Conservation (phyloP, 2,113 vertebrate genomes). For the Xiphophorus couchianus region DNA sequence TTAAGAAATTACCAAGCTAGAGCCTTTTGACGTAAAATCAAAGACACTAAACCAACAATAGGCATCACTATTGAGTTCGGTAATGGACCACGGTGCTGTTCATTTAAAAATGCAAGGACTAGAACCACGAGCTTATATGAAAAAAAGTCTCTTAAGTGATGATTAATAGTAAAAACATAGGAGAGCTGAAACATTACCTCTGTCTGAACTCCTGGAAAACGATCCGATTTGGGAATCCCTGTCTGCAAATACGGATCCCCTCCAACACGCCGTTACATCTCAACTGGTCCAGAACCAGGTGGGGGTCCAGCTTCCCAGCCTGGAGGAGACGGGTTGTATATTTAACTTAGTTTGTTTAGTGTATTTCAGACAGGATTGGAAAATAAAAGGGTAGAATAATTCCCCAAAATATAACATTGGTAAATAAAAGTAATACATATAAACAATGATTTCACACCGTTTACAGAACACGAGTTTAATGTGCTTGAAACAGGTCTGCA, state of each 20-base stretch:
- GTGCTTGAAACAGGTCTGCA: too few relatives aligned
- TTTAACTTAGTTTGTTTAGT: too few relatives aligned
- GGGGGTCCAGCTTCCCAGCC: constrained; percentile 96
- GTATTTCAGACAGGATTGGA: neutral
- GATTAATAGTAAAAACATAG: neutral
- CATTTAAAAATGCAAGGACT: neutral
- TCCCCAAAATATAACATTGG: neutral
- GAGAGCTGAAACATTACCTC: constrained; percentile 79
- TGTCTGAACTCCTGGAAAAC: constrained; percentile 99
- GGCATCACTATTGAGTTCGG: neutral
- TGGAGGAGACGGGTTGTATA: neutral
- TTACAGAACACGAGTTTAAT: neutral
- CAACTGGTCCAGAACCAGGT: constrained; percentile 95
- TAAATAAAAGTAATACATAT: neutral
- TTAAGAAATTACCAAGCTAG: too few relatives aligned
- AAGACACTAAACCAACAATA: neutral
- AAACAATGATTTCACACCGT: neutral
- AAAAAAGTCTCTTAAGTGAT: neutral
- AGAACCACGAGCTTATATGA: neutral
- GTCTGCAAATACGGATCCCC: constrained; percentile 96
- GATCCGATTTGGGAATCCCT: constrained; percentile 97
- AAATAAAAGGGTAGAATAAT: neutral
- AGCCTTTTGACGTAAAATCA: too few relatives aligned
- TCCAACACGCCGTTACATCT: constrained; percentile 96
- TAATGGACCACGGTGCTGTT: neutral